Percentiles rank a stretch among this genome's conserved stretches.
These are phyloP conservation scores for Heterodera filipjevi DNA, from an alignment of 2,888 invertebrate genomes.

Conservation along the genomic window DNA sequence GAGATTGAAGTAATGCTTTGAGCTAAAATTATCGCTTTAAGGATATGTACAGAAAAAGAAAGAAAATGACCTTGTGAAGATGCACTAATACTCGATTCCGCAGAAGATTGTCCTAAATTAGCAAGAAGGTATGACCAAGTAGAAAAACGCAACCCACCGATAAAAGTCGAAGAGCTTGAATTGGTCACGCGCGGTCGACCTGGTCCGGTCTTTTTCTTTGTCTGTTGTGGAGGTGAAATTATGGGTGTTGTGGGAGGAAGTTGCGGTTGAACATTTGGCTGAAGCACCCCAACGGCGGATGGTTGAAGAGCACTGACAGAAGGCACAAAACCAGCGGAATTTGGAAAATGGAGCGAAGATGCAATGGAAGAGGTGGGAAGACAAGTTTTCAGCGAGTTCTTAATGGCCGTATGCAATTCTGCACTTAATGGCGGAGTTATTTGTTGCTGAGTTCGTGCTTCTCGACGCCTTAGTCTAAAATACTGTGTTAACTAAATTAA, in stretches of 20 bases:
- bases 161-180: conserved; percentile 15
- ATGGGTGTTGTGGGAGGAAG: not conserved
- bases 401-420: conserved; percentile 39
- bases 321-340: conserved; percentile 24
- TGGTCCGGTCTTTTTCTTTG: conserved; percentile 36
- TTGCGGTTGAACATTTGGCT: conserved; percentile 24
- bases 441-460: conserved; percentile 47
- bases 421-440: conserved; percentile 40
- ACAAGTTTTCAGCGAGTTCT: conserved; percentile 25
- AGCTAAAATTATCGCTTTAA: not conserved
- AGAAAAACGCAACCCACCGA: not conserved
- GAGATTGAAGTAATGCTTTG: not conserved
- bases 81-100: not conserved
- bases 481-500: no score
- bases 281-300: conserved; percentile 18
- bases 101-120: not conserved
- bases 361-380: conserved; percentile 24
- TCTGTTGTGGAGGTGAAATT: conserved; percentile 1
- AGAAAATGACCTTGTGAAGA: conserved; percentile 6
- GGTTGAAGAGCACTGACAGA: conserved; percentile 8
- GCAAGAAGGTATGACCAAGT: not conserved
- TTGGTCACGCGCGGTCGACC: conserved; percentile 30
- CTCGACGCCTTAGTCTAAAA: conserved; percentile 46
- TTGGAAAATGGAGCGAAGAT: conserved; percentile 7
- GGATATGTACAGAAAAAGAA: not conserved